Evolutionary conservation across 2,797 vertebrate species (phyloP).

Genomic region (Alectoris magna): DNA sequence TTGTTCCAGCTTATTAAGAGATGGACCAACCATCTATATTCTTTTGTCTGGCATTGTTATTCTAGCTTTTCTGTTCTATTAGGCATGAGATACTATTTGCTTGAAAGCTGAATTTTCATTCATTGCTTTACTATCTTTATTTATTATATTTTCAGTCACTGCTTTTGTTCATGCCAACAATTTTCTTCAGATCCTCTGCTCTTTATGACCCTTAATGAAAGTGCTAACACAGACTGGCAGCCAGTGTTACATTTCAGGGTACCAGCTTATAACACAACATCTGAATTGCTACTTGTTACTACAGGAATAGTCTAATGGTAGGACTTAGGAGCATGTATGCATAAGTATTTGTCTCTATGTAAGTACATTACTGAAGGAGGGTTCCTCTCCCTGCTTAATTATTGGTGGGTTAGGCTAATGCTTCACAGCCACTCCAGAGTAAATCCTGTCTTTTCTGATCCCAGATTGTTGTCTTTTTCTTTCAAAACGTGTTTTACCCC

Average conservation of each 20-base stretch:
- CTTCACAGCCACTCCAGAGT: not conserved
- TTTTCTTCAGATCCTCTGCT: not conserved
- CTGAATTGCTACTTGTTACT: not conserved
- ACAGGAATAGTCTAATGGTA: not conserved
- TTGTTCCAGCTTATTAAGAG: not conserved
- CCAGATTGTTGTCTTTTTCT: not conserved
- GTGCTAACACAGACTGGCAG: not conserved
- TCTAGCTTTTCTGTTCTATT: not conserved
- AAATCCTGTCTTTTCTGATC: not conserved
- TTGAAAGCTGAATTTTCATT: not conserved
- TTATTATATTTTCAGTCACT: not conserved
- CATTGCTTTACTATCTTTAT: not conserved
- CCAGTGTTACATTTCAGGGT: not conserved
- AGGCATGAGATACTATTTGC: not conserved
- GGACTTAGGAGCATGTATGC: not conserved
- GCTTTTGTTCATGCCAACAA: not conserved
- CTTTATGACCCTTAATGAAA: not conserved
- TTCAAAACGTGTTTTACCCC: not conserved
- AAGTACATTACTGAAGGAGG: not conserved
- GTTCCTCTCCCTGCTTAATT: conserved; percentile 18
- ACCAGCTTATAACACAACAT: not conserved
- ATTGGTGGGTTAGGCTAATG: not conserved
- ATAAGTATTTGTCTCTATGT: not conserved
- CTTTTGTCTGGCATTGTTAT: not conserved
- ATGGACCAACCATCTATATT: not conserved